Percentiles rank a stretch among this genome's conserved stretches.
Conservation (phyloP, 2,113 vertebrate species). For the Leptobrachium ailaonicum region DNA sequence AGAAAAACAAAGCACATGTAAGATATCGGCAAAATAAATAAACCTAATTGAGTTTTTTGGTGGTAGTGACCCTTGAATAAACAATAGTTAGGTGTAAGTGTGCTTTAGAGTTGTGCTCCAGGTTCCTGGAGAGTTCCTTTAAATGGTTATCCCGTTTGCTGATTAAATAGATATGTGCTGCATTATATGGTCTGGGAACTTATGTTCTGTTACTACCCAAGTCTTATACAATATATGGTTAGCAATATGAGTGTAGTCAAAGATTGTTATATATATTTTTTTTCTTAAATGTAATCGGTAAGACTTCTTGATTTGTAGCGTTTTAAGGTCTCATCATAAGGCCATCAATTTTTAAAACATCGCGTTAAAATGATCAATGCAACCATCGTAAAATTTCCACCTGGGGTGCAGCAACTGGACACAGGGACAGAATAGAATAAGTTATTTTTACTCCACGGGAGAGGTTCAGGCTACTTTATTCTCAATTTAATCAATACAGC, state of each 20-base stretch:
- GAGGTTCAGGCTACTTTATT: no score
- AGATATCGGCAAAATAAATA: no score
- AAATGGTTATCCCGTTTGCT: not conserved
- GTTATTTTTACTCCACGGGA: no score
- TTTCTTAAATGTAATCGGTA: not conserved
- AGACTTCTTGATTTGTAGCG: not conserved
- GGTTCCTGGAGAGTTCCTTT: no score
- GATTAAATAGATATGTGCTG: not conserved
- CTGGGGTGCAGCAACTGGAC: not conserved
- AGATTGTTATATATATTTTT: not conserved
- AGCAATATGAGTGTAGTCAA: not conserved
- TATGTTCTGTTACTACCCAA: not conserved
- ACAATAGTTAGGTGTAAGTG: no score
- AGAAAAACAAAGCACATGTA: no score
- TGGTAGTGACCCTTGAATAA: no score
- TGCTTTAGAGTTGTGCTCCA: no score
- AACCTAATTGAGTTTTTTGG: no score
- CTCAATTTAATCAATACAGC: no score
- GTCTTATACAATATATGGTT: not conserved
- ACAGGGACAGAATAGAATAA: no score
- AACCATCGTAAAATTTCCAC: not conserved
- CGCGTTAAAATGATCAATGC: not conserved
- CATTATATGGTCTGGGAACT: not conserved
- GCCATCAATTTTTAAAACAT: not conserved
- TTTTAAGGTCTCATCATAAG: not conserved